phyloP scores from a whole-genome alignment of 2,113 vertebrate genomes.

The Pituophis catenifer region DNA sequence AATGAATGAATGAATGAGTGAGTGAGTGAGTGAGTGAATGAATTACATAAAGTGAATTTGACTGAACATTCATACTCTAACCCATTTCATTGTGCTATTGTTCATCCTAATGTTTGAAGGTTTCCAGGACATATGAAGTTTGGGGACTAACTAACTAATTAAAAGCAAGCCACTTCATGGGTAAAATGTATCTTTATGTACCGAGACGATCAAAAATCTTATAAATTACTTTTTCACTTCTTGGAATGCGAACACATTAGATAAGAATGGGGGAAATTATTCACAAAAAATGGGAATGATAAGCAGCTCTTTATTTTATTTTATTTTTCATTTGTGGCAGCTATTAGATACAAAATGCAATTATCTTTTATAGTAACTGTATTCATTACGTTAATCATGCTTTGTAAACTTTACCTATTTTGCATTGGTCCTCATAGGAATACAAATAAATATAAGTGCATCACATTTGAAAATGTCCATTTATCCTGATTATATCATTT shows the following conservation, averaged over 20 bases:
- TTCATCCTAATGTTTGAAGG: neutral
- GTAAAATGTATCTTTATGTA: too few relatives aligned
- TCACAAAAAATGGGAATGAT: neutral
- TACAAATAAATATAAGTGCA: neutral
- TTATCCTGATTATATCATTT: neutral
- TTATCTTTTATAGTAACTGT: neutral
- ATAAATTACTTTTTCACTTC: neutral
- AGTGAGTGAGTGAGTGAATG: too few relatives aligned
- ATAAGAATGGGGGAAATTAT: neutral
- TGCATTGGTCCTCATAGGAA: neutral
- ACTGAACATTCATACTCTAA: neutral
- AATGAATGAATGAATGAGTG: too few relatives aligned
- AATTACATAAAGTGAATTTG: neutral
- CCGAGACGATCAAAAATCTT: neutral
- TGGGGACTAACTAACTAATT: neutral
- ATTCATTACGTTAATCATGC: neutral
- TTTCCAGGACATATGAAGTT: neutral
- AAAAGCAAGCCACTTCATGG: too few relatives aligned
- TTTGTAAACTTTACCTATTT: neutral
- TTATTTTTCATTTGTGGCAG: neutral
- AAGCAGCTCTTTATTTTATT: neutral
- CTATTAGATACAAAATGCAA: neutral
- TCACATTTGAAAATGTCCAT: neutral
- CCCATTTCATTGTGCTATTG: neutral
- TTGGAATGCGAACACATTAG: neutral